Evolutionary conservation across 2,113 vertebrate species (phyloP).

Genomic region (Cyanoderma ruficeps): DNA sequence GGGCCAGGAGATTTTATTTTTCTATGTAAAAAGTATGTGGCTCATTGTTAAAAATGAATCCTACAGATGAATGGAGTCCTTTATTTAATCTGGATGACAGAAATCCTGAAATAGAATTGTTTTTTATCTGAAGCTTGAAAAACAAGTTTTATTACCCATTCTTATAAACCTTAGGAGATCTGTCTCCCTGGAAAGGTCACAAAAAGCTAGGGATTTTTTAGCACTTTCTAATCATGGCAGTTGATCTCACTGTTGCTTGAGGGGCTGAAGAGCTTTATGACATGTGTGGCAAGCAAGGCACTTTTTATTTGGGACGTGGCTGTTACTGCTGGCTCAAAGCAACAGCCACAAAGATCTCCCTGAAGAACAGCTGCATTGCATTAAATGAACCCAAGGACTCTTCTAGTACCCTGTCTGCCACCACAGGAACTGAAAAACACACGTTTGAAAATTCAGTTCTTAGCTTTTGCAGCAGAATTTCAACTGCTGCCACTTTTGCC

Average conservation of each 20-base stretch:
- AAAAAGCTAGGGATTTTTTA: neutral
- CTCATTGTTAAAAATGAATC: conserved; percentile 59
- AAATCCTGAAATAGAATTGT: conserved; percentile 34
- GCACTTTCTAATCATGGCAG: neutral
- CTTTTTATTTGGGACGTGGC: neutral
- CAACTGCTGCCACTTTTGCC: neutral
- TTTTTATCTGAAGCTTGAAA: conserved; percentile 39
- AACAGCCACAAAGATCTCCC: neutral
- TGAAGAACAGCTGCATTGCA: neutral
- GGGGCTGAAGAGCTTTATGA: neutral
- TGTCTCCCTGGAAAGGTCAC: neutral
- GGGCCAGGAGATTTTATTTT: conserved; percentile 27
- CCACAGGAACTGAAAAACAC: neutral
- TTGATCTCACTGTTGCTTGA: neutral
- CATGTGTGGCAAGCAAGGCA: neutral
- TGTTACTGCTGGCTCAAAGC: neutral
- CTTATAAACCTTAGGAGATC: neutral
- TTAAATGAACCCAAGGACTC: neutral
- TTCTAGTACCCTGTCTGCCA: neutral
- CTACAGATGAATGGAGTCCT: neutral
- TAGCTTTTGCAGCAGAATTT: neutral
- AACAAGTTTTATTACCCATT: conserved; percentile 18
- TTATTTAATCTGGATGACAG: conserved; percentile 30
- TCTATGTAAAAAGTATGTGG: conserved; percentile 40
- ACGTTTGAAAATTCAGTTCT: neutral